phyloP scores from a whole-genome alignment of 2,113 vertebrate genomes.

The Plectropomus leopardus region DNA sequence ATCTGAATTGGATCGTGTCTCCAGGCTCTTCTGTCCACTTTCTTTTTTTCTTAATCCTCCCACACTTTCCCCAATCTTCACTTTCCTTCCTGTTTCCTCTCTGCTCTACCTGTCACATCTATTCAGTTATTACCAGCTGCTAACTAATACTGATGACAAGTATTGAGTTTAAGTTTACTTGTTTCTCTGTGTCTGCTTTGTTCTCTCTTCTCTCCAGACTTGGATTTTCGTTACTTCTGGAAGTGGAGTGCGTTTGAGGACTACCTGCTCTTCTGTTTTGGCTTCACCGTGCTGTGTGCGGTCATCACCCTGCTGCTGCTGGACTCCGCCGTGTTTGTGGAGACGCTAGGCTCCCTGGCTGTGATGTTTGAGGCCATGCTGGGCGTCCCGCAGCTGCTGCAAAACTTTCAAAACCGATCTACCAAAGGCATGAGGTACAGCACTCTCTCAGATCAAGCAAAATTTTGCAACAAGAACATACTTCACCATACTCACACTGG shows the following conservation, averaged over 20 bases:
- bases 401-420: slow-evolving; percentile 85
- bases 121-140: neutral
- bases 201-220: slow-evolving; percentile 68
- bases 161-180: neutral
- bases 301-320: slow-evolving; percentile 84
- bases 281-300: slow-evolving; percentile 80
- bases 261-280: slow-evolving; percentile 87
- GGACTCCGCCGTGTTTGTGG: slow-evolving; percentile 84
- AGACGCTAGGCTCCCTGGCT: slow-evolving; percentile 84
- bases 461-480: slow-evolving; percentile 4
- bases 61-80: neutral
- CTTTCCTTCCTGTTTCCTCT: neutral
- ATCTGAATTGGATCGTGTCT: neutral
- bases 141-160: neutral
- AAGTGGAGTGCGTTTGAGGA: slow-evolving; percentile 87
- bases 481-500: neutral
- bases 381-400: slow-evolving; percentile 87
- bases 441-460: slow-evolving; percentile 10
- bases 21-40: slow-evolving; percentile 7
- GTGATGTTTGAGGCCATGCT: slow-evolving; percentile 87
- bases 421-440: slow-evolving; percentile 89
- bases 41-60: slow-evolving; percentile 9
- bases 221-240: slow-evolving; percentile 86
- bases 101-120: neutral
- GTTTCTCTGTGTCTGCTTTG: neutral